Evolutionary conservation across 2,113 vertebrate genomes (phyloP), one percentile per base, ranked within the genome.

Genomic region (Callospermophilus lateralis): DNA sequence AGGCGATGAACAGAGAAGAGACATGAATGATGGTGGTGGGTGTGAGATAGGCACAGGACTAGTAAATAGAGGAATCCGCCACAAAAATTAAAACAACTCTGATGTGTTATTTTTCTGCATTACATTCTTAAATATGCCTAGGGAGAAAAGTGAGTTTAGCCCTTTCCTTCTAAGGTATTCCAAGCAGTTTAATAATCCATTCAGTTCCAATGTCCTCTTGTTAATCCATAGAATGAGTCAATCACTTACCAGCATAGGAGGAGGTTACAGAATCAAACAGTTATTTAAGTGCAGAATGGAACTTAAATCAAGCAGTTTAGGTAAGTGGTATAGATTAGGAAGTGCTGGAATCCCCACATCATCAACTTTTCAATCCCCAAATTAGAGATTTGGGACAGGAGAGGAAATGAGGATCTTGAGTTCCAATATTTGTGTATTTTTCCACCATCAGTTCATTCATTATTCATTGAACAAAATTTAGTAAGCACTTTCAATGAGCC

Each of bases 401-500:
- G 86, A 68, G 77, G 67, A 87, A 68, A 61, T 24, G 26, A 17
- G 65, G 77, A 24, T 68, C 34, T 67, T 84, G 37, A 72, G 2
- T 79, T 93, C 48, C 32, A 24, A 24, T 48, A 24, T 91, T 87
- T 70, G 20, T 51, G 53, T 86, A 55, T 96, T 94, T 77, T 39
- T 84, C n/a, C 15, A 58, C 93, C 63, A 39, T 94, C 76, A 73
- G 63, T 95, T 94, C 89, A 94, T 92, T 96, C 77, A n/a, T 92
- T 94, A 94, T 90, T 93, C 72, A 84, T 39, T 73, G 84, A 85
- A 89, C 22, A 89, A 72, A 96, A 92, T 92, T 92, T 89, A 97
- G 87, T 84, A 80, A 65, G 65, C 65, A 85, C 93, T 93, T 95
- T 78, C 68, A 78, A 87, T 53, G 91, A 85, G 70, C 88, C 84